Conservation (phyloP, 1,140 invertebrate genomes). For the Drosophila lini region DNA sequence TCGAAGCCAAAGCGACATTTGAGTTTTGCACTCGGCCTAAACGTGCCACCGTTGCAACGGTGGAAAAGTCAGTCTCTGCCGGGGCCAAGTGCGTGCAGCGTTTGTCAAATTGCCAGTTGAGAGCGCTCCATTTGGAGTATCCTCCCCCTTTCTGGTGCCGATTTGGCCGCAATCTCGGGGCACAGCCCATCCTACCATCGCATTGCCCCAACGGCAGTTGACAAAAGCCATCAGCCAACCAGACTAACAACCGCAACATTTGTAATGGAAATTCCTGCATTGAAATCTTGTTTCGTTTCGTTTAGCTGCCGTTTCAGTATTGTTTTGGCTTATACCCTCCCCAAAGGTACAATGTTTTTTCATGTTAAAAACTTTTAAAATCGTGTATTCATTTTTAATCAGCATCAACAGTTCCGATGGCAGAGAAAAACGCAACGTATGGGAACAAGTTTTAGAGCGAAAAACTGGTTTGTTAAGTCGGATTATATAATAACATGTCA, state of each 20-base stretch:
- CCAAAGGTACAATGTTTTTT: background rate
- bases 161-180: conserved; percentile 22
- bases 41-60: conserved; percentile 28
- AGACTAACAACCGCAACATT: conserved; percentile 61
- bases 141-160: conserved; percentile 6
- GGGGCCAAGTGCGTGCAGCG: conserved; percentile 68
- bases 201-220: conserved; percentile 39
- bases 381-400: conserved; percentile 6
- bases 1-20: conserved; percentile 58
- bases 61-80: conserved; percentile 18
- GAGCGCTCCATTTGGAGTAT: conserved; percentile 10
- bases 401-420: background rate
- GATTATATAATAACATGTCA: conserved; percentile 2
- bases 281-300: conserved; percentile 75
- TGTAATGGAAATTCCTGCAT: conserved; percentile 80
- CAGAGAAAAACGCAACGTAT: background rate
- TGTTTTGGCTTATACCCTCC: conserved; percentile 44
- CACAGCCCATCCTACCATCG: background rate
- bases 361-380: background rate
- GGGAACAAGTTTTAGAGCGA: conserved; percentile 4
- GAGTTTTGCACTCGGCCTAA: conserved; percentile 48
- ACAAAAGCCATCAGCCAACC: conserved; percentile 65
- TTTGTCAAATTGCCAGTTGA: conserved; percentile 76
- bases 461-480: conserved; percentile 15
- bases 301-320: conserved; percentile 41